Evolutionary conservation across 2,113 vertebrate genomes (phyloP).

Genomic region (Merops nubicus): DNA sequence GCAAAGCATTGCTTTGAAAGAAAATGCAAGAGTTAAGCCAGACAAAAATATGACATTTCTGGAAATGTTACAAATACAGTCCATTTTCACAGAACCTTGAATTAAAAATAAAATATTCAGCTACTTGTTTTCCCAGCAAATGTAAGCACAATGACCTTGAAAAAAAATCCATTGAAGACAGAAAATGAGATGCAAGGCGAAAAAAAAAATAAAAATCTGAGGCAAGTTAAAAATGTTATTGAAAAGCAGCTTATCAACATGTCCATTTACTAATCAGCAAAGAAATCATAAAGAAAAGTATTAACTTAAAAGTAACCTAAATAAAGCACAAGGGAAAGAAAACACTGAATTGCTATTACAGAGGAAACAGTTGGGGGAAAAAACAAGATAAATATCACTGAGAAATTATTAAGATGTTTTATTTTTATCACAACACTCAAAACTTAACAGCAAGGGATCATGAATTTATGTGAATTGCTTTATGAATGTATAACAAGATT

Average conservation of each 20-base stretch:
- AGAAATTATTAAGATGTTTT: constrained; percentile 18
- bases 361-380: neutral
- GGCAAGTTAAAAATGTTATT: neutral
- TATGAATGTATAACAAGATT: constrained; percentile 22
- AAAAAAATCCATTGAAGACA: constrained; percentile 9
- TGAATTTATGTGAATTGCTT: constrained; percentile 21
- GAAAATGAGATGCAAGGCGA: neutral
- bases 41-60: neutral
- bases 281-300: neutral
- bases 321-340: neutral
- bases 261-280: neutral
- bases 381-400: neutral
- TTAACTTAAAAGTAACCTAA: constrained; percentile 12
- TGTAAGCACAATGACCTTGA: constrained; percentile 13
- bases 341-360: neutral
- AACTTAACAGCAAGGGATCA: constrained; percentile 29
- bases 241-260: neutral
- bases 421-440: constrained; percentile 16
- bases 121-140: neutral
- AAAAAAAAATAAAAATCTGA: neutral
- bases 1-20: neutral
- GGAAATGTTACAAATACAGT: neutral
- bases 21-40: neutral
- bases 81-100: neutral
- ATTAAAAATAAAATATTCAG: neutral